Percentiles rank a stretch among this genome's conserved stretches.
These are phyloP conservation scores for Parus major DNA, from an alignment of 2,113 vertebrate genomes.

Conservation along the genomic window DNA sequence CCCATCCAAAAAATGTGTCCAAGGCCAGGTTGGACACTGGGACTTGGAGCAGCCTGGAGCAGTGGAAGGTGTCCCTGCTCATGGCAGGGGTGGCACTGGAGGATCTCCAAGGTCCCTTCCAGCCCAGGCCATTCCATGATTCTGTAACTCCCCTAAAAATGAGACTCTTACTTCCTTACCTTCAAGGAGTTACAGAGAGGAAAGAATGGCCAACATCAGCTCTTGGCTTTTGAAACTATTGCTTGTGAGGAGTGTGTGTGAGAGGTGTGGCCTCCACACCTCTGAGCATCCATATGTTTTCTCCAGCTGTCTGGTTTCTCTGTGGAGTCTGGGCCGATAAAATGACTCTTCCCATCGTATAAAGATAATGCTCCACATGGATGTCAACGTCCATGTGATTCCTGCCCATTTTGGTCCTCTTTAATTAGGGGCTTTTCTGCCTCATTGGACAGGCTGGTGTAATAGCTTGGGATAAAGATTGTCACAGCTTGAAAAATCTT, in stretches of 20 bases:
- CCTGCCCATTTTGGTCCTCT: constrained; percentile 5
- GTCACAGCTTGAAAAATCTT: constrained; percentile 37
- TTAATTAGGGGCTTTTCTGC: constrained; percentile 39
- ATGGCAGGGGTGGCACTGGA: neutral
- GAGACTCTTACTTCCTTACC: neutral
- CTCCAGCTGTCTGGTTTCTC: neutral
- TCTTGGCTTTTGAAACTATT: neutral
- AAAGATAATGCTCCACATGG: neutral
- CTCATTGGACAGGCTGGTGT: constrained; percentile 21
- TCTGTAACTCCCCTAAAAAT: neutral
- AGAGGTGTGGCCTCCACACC: neutral
- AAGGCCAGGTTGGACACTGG: neutral
- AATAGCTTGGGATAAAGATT: constrained; percentile 37
- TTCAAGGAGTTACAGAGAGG: neutral
- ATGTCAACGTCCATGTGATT: neutral
- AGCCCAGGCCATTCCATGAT: neutral
- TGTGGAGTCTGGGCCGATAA: neutral
- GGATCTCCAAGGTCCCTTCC: neutral
- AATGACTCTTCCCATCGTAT: neutral
- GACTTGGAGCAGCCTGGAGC: neutral
- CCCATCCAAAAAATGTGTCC: neutral
- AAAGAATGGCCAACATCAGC: neutral
- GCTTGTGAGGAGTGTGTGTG: neutral
- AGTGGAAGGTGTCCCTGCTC: neutral
- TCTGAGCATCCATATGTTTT: neutral